phyloP scores from a whole-genome alignment of 2,797 vertebrate genomes.

The Eospalax fontanierii region DNA sequence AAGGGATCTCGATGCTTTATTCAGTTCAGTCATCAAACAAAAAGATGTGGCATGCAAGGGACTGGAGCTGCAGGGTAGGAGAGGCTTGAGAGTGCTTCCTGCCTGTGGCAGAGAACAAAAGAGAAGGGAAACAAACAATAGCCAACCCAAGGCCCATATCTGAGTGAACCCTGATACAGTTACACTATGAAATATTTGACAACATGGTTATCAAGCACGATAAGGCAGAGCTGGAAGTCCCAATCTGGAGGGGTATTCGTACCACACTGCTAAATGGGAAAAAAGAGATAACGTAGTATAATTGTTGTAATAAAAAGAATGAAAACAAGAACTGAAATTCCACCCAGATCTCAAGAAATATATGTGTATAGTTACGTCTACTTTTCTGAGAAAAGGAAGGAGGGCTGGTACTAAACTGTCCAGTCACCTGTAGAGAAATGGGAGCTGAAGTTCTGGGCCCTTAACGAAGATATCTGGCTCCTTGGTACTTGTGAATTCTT shows the following conservation, averaged over 20 bases:
- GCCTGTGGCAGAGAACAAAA: not conserved
- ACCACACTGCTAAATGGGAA: not conserved
- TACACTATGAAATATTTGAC: not conserved
- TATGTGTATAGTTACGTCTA: not conserved
- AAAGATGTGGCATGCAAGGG: not conserved
- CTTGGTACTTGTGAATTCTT: constrained; percentile 16
- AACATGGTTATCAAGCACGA: not conserved
- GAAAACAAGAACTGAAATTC: not conserved
- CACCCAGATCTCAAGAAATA: not conserved
- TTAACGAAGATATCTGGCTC: not conserved
- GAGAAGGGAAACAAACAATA: not conserved
- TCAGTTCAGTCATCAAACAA: constrained; percentile 40
- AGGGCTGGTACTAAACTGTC: not conserved
- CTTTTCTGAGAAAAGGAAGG: not conserved
- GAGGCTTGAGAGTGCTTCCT: not conserved
- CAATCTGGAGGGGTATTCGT: not conserved
- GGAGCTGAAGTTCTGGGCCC: not conserved
- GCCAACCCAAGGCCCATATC: not conserved
- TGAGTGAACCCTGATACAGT: not conserved
- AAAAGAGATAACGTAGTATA: not conserved
- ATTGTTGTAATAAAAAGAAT: constrained; percentile 38
- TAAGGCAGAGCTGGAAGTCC: not conserved
- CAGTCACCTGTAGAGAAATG: not conserved
- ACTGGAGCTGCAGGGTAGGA: not conserved
- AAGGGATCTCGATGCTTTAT: not conserved